Evolutionary conservation across 2,113 vertebrate species (phyloP), one percentile per base, ranked within the genome.

Genomic region (Loxodonta africana): DNA sequence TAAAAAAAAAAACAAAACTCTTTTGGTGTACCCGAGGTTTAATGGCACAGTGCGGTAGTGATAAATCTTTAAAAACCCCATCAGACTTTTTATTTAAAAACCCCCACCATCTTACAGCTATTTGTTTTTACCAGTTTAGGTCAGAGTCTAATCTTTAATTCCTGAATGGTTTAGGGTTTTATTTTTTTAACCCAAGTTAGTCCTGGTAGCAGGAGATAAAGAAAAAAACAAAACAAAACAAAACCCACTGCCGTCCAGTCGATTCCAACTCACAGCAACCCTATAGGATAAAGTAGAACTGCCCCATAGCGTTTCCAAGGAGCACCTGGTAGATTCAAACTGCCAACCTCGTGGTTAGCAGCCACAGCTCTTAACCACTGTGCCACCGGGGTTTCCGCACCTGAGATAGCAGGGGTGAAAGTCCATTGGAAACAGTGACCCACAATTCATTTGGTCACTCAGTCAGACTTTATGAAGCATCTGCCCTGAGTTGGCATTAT

Each of bases 11-110:
- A 5, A 8, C n/a, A 28, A 25, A 46, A 18, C 28, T 30, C 25
- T 25, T 21, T 69, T 62, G 57, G 62, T 60, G 48, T 44, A 53
- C 30, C 37, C 33, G 48, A 77, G 77, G 44, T 69, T 94, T 77
- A 82, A 69, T 84, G 82, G 77, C 65, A 23, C 81, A 93, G 37
- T 57, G 30, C n/a, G 3, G 51, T 33, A 80, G 85, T 51, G 37
- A 80, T 44, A 80, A 88, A 89, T 87, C 37, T 93, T 95, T 87
- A 76, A 93, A 95, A 91, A 23, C 28, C 25, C n/a, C 12, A n/a
- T 18, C 9, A n/a, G 83, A 62, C 51, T 46, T 67, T 93, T 91
- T 44, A 23, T 83, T 76, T 83, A 73, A 62, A 88, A 88, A 96
- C 33, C 23, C 14, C 41, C 10, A 26, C 63, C 63, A n/a, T 92